Percentiles rank a stretch among this genome's conserved stretches.
Conservation (phyloP, 2,888 invertebrate genomes). For the Cantharis rufa region DNA sequence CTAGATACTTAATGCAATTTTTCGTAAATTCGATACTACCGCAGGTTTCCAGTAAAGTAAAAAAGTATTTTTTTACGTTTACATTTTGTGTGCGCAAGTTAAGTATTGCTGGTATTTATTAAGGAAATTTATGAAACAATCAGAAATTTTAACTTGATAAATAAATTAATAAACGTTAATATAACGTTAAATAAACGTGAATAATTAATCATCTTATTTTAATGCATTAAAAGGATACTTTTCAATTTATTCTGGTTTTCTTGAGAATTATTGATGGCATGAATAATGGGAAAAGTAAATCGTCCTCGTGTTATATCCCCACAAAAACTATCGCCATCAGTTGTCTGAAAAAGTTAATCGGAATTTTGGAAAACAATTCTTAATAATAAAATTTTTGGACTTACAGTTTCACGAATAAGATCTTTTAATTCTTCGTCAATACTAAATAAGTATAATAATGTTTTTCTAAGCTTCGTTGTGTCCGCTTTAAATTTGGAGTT, state of each 20-base stretch:
- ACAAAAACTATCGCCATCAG: background rate
- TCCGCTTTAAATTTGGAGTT: background rate
- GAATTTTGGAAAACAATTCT: no score
- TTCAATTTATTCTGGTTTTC: background rate
- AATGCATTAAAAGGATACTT: background rate
- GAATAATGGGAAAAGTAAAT: background rate
- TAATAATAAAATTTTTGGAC: background rate
- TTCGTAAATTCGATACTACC: background rate
- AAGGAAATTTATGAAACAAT: background rate
- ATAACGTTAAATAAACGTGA: no score
- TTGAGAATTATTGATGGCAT: background rate
- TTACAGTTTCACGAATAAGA: background rate
- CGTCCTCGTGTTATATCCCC: background rate
- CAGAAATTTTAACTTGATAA: no score
- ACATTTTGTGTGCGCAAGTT: background rate
- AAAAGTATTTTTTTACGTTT: background rate
- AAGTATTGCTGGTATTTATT: background rate
- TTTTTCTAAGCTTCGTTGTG: background rate
- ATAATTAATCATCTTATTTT: no score
- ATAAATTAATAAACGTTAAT: no score
- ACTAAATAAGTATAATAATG: background rate
- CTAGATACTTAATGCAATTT: background rate
- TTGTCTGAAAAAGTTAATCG: background rate
- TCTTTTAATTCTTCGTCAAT: background rate
- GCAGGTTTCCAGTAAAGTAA: background rate